Percentiles rank a stretch among this genome's conserved stretches.
Evolutionary conservation across 2,888 invertebrate species (phyloP).

Genomic region (Notodonta dromedarius): DNA sequence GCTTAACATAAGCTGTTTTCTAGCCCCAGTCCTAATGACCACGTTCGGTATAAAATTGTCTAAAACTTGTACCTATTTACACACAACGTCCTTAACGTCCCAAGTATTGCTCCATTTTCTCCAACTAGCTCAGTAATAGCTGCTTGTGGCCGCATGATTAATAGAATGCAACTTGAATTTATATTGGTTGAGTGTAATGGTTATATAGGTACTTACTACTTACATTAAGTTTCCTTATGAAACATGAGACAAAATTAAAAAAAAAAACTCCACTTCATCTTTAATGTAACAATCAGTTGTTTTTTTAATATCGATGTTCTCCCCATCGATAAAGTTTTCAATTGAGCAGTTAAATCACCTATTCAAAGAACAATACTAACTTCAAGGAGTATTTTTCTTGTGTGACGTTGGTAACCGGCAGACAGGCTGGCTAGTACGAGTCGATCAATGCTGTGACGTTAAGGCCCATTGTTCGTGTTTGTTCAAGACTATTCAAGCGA

Average conservation of each 20-base stretch:
- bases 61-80: too few species aligned
- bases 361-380: background rate
- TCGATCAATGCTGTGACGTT: slow-evolving; percentile 56
- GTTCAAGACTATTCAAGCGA: slow-evolving; percentile 41
- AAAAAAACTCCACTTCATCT: too few species aligned
- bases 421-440: slow-evolving; percentile 44
- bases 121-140: background rate
- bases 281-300: too few species aligned
- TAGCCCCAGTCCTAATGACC: background rate
- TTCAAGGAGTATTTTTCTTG: slow-evolving; percentile 18
- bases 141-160: background rate
- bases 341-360: background rate
- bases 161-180: background rate
- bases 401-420: slow-evolving; percentile 38
- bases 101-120: background rate
- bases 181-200: too few species aligned
- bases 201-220: too few species aligned
- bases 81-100: too few species aligned
- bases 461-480: slow-evolving; percentile 44
- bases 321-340: too few species aligned
- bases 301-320: too few species aligned
- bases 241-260: too few species aligned
- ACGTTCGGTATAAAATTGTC: background rate
- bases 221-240: too few species aligned
- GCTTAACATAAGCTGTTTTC: background rate